Evolutionary conservation across 1,140 invertebrate genomes (phyloP).

Genomic region (Papilio xuthus): DNA sequence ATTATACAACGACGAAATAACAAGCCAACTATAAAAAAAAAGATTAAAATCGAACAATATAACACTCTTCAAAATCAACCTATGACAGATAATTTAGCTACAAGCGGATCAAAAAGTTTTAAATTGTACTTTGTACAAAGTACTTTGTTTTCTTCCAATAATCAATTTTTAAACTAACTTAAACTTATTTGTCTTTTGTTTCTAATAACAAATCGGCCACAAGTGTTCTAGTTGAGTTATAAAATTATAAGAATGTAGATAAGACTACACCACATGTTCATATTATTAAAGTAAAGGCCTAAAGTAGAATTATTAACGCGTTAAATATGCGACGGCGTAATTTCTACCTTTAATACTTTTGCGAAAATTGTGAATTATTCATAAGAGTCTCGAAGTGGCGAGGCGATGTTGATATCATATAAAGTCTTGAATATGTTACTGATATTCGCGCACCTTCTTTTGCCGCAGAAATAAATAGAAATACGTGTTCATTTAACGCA

Average conservation of each 20-base stretch:
- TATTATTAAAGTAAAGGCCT: not conserved
- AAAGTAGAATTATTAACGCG: slow-evolving; percentile 13
- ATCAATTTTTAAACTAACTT: no score
- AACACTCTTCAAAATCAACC: no score
- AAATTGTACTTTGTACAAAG: no score
- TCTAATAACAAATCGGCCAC: no score
- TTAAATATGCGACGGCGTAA: not conserved
- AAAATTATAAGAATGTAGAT: not conserved
- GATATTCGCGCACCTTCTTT: not conserved
- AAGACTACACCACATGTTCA: not conserved
- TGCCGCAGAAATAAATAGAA: not conserved
- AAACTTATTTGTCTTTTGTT: no score
- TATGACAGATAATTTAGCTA: no score
- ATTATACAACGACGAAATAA: no score
- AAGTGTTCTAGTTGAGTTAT: not conserved
- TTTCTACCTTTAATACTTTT: slow-evolving; percentile 19
- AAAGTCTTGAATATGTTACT: slow-evolving; percentile 19
- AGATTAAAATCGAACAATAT: no score
- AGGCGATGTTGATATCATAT: not conserved
- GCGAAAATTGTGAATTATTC: slow-evolving; percentile 16
- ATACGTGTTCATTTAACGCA: not conserved
- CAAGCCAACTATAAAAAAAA: no score
- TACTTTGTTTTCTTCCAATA: no score
- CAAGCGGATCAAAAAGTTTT: no score
- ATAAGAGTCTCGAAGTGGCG: not conserved